Percentiles rank a stretch among this genome's conserved stretches.
phyloP scores from a whole-genome alignment of 2,113 vertebrate genomes.

The Mellivora capensis region DNA sequence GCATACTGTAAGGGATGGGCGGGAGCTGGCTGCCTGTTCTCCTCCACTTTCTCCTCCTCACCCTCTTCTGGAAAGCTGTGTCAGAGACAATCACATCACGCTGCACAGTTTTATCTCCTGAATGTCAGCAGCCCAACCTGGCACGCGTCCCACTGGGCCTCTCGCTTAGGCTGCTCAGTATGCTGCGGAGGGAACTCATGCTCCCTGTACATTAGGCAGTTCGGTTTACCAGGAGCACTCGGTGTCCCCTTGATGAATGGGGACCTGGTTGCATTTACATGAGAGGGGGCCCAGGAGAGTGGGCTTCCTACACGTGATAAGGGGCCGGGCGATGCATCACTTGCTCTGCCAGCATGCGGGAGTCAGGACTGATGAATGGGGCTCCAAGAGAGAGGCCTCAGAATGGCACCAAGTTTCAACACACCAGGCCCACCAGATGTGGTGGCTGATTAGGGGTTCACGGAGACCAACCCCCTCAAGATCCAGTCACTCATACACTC shows the following conservation, averaged over 20 bases:
- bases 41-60: neutral
- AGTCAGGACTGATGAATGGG: constrained; percentile 69
- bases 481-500: neutral
- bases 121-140: neutral
- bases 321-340: constrained; percentile 68
- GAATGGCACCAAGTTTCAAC: neutral
- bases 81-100: neutral
- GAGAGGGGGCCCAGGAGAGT: constrained; percentile 23
- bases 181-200: neutral
- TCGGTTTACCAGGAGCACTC: constrained; percentile 45
- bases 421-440: neutral
- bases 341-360: neutral
- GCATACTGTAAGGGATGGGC: neutral
- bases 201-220: constrained; percentile 22
- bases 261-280: constrained; percentile 72
- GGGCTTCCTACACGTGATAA: constrained; percentile 63
- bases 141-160: neutral
- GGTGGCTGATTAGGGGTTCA: neutral
- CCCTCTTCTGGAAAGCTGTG: neutral
- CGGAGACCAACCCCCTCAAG: neutral
- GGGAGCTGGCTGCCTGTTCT: fast-evolving
- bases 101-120: constrained; percentile 11
- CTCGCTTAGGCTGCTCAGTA: neutral
- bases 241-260: constrained; percentile 76
- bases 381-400: neutral